phyloP scores from a whole-genome alignment of 2,113 vertebrate species.

The Talpa occidentalis region DNA sequence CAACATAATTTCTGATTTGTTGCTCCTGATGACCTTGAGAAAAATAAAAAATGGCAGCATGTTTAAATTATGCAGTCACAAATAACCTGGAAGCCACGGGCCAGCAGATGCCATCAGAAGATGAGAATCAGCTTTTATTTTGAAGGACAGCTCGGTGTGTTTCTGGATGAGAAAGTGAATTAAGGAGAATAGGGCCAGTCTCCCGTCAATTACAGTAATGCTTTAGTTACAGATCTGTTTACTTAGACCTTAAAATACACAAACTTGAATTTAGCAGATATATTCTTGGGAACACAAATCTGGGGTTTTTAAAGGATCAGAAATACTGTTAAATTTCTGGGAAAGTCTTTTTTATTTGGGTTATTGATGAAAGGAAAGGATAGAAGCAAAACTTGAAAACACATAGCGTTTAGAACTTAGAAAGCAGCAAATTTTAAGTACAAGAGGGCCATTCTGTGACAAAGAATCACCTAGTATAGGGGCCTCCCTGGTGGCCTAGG shows the following conservation, averaged over 20 bases:
- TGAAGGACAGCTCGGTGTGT: background rate
- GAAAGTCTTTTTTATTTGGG: conserved; percentile 18
- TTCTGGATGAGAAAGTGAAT: background rate
- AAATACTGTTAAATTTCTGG: background rate
- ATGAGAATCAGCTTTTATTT: background rate
- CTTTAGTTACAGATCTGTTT: background rate
- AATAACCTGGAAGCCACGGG: background rate
- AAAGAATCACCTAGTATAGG: background rate
- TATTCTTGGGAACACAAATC: background rate
- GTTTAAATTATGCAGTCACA: background rate
- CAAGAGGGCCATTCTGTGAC: background rate
- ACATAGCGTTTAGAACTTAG: background rate
- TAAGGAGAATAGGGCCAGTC: background rate
- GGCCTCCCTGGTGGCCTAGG: too few relatives aligned
- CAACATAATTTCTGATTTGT: background rate
- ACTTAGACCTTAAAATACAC: background rate
- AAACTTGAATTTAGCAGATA: background rate
- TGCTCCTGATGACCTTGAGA: background rate
- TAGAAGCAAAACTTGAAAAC: background rate
- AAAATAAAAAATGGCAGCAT: background rate
- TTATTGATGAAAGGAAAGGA: background rate
- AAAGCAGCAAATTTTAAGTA: background rate
- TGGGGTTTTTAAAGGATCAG: background rate
- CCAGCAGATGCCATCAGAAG: background rate
- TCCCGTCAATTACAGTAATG: background rate